A percentile compares a stretch with the other conserved stretches of the same genome.
Evolutionary conservation across 2,113 vertebrate genomes (phyloP).

Genomic region (Cairina moschata): DNA sequence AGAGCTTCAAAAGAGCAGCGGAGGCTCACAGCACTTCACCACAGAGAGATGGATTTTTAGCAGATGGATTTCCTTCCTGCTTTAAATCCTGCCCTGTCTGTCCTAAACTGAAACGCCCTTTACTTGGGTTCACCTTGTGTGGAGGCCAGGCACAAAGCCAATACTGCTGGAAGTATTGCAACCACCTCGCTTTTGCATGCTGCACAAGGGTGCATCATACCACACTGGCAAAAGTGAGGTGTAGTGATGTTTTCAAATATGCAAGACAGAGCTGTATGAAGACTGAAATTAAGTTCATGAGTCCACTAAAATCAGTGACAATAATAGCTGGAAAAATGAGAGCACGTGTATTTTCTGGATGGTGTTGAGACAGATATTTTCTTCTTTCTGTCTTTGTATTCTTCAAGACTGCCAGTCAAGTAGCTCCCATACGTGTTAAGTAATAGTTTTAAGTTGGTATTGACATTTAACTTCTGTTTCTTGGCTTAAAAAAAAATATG

Average conservation of each 20-base stretch:
- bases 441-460: slow-evolving; percentile 37
- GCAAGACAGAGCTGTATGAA: background rate
- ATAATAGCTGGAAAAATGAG: background rate
- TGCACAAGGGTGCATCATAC: background rate
- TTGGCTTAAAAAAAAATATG: slow-evolving; percentile 25
- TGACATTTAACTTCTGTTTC: slow-evolving; percentile 49
- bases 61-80: background rate
- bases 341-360: background rate
- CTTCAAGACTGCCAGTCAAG: background rate
- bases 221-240: fast-evolving
- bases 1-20: background rate
- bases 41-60: background rate
- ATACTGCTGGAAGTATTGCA: fast-evolving
- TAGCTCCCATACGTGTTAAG: slow-evolving; percentile 3
- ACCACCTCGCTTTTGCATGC: fast-evolving
- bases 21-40: background rate
- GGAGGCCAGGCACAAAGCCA: background rate
- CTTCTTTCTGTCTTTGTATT: background rate
- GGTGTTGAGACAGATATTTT: background rate
- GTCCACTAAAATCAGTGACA: background rate
- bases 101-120: background rate
- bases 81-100: background rate
- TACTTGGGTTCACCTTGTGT: background rate
- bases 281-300: background rate
- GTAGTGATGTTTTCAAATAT: background rate